Evolutionary conservation across 1,140 invertebrate genomes (phyloP).

Genomic region (Mercenaria mercenaria): DNA sequence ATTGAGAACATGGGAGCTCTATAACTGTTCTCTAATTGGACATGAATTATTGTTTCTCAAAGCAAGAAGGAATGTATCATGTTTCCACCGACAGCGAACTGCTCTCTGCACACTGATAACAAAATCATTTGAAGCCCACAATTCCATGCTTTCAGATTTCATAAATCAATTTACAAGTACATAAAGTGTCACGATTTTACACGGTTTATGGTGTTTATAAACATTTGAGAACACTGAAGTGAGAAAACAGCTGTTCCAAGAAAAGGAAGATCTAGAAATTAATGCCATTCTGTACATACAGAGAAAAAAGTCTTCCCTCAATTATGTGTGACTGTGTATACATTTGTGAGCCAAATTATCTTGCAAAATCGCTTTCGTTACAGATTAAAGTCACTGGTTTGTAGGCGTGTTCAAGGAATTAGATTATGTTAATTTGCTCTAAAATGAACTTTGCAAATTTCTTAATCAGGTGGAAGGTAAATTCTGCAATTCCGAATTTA

Average conservation of each 20-base stretch:
- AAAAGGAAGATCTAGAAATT: neutral
- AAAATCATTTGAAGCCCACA: conserved; percentile 27
- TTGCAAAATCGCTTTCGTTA: too few species aligned
- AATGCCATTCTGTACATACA: neutral
- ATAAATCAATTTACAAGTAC: conserved; percentile 67
- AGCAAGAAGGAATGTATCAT: conserved; percentile 27
- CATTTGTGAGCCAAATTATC: too few species aligned
- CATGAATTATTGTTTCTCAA: conserved; percentile 43
- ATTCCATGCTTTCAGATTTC: conserved; percentile 13
- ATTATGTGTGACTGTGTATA: too few species aligned
- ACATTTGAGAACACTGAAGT: conserved; percentile 63
- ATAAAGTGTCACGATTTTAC: conserved; percentile 60
- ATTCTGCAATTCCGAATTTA: too few species aligned
- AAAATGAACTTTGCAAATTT: too few species aligned
- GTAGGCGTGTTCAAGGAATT: too few species aligned
- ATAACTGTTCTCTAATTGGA: conserved; percentile 37
- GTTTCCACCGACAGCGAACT: conserved; percentile 7
- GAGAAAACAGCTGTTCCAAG: conserved; percentile 53
- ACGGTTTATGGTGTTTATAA: conserved; percentile 60
- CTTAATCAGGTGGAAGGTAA: too few species aligned
- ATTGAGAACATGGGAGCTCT: neutral
- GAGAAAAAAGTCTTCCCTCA: too few species aligned
- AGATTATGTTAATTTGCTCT: too few species aligned
- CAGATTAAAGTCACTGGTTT: too few species aligned
- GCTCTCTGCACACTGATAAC: conserved; percentile 18